Evolutionary conservation across 2,113 vertebrate genomes (phyloP).

Genomic region (Oxygymnocypris stewartii): DNA sequence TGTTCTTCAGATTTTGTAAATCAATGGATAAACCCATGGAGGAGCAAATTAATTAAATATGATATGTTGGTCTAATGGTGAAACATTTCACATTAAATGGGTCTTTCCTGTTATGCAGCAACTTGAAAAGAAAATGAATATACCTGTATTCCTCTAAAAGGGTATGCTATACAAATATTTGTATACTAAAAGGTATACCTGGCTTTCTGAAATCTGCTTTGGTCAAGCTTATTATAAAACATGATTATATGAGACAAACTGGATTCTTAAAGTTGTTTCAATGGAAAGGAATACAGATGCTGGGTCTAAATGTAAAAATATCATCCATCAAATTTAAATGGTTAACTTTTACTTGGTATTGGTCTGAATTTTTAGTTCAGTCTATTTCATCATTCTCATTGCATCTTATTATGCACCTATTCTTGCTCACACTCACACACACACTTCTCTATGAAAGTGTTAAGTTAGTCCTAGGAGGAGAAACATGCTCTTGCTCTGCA

Average conservation of each 20-base stretch:
- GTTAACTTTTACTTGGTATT: background rate
- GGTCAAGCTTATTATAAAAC: background rate
- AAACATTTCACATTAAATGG: background rate
- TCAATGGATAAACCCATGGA: background rate
- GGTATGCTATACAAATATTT: too few species aligned
- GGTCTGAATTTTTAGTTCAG: background rate
- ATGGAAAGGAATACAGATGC: background rate
- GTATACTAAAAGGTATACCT: background rate
- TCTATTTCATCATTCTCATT: background rate
- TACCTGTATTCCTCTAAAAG: too few species aligned
- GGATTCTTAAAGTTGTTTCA: background rate
- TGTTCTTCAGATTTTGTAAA: background rate
- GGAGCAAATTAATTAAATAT: background rate
- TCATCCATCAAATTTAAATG: background rate
- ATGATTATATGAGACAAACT: background rate
- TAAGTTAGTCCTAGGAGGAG: background rate
- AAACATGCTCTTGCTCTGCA: background rate
- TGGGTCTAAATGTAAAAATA: background rate
- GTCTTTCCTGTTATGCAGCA: background rate
- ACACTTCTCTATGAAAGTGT: background rate
- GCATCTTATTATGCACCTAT: background rate
- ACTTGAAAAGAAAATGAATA: background rate
- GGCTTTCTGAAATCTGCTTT: background rate
- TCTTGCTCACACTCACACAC: background rate
- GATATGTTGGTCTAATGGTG: background rate